These are phyloP conservation scores for Stratiolaelaps scimitus DNA, from an alignment of 1,140 invertebrate genomes.

Conservation along the genomic window DNA sequence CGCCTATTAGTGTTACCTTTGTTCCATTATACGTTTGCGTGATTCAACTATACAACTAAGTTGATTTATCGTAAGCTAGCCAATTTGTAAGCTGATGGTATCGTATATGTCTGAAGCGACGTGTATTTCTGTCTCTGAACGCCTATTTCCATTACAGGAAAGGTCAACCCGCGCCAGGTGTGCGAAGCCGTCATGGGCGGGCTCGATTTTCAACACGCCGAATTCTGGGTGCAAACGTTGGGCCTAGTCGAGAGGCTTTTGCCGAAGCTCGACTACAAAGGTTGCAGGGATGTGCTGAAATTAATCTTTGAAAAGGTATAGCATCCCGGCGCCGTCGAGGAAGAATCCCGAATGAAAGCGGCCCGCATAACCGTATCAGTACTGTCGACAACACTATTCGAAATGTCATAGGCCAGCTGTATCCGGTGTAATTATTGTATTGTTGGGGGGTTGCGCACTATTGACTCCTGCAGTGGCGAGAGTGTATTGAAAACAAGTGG, in stretches of 20 bases:
- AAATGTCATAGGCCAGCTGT: background rate
- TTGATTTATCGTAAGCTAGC: too few relatives aligned
- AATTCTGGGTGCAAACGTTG: conserved; percentile 10
- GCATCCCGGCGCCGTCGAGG: too few relatives aligned
- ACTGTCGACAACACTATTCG: background rate
- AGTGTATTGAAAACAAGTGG: too few relatives aligned
- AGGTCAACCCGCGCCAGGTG: background rate
- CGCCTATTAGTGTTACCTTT: too few relatives aligned
- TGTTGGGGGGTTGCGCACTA: too few relatives aligned
- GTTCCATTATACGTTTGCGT: too few relatives aligned
- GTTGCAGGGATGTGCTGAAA: conserved; percentile 4
- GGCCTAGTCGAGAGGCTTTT: background rate
- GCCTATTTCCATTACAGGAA: background rate
- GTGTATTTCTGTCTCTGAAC: too few relatives aligned
- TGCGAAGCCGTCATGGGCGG: conserved; percentile 19
- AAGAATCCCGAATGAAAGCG: too few relatives aligned
- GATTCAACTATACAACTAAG: too few relatives aligned
- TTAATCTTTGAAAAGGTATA: conserved; percentile 13
- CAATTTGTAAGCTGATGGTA: too few relatives aligned
- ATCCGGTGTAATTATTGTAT: background rate
- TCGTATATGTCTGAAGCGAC: too few relatives aligned
- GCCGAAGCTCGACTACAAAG: conserved; percentile 16
- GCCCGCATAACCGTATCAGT: background rate
- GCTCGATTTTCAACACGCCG: conserved; percentile 9
- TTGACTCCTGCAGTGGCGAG: too few relatives aligned